These are phyloP conservation scores for Cremastinae sp. DNA, from an alignment of 2,888 invertebrate species.

Conservation along the genomic window DNA sequence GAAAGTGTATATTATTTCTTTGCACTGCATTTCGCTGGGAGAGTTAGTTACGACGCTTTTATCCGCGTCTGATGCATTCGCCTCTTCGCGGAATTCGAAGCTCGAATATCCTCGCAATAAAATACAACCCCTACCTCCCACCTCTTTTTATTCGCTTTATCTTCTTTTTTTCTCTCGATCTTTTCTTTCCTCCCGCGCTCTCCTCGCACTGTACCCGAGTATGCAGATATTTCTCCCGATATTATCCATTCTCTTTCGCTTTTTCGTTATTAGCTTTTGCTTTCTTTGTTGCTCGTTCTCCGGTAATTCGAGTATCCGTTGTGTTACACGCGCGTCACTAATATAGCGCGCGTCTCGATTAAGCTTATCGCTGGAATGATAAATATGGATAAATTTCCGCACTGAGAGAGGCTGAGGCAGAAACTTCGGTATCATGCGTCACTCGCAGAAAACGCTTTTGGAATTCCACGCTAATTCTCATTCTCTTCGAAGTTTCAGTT, in stretches of 20 bases:
- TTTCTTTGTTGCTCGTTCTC: slow-evolving; percentile 36
- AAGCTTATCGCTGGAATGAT: slow-evolving; percentile 55
- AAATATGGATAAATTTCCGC: slow-evolving; percentile 50
- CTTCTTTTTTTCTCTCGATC: slow-evolving; percentile 3
- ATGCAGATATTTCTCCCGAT: slow-evolving; percentile 39
- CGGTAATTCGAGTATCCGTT: slow-evolving; percentile 57
- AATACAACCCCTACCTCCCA: slow-evolving; percentile 33
- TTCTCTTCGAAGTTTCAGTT: not conserved
- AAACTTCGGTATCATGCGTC: slow-evolving; percentile 27
- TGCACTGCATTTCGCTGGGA: slow-evolving; percentile 35
- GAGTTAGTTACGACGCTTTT: slow-evolving; percentile 27
- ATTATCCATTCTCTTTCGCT: slow-evolving; percentile 42
- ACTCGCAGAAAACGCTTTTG: slow-evolving; percentile 39
- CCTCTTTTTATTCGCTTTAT: slow-evolving; percentile 5
- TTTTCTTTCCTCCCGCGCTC: not conserved
- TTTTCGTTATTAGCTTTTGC: slow-evolving; percentile 48
- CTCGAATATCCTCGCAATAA: slow-evolving; percentile 61
- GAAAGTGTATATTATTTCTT: slow-evolving; percentile 29
- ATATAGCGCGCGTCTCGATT: slow-evolving; percentile 44
- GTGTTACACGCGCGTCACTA: slow-evolving; percentile 24
- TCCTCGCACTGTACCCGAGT: not conserved
- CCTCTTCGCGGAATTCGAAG: slow-evolving; percentile 59
- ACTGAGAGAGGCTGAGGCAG: slow-evolving; percentile 1
- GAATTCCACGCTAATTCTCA: slow-evolving; percentile 35
- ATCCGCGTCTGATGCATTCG: slow-evolving; percentile 53